A percentile compares a stretch with the other conserved stretches of the same genome.
These are phyloP conservation scores for Herminia tarsipennalis DNA, from an alignment of 2,888 invertebrate species.

Conservation along the genomic window DNA sequence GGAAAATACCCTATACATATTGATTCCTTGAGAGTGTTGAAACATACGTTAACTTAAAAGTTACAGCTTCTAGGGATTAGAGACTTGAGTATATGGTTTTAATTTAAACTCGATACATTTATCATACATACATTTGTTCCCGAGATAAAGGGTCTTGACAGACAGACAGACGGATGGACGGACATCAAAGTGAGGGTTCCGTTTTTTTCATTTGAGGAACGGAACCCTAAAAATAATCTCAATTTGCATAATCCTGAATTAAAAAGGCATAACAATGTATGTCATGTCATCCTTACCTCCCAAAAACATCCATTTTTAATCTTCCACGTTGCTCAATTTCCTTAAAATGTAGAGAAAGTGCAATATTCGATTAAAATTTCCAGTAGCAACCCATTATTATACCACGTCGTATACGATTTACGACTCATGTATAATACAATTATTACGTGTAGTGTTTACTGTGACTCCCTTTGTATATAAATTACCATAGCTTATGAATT, in stretches of 20 bases:
- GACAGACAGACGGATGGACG: too few relatives aligned
- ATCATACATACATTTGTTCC: too few relatives aligned
- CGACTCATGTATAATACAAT: background rate
- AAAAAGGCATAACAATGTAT: background rate
- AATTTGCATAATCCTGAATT: background rate
- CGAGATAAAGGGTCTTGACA: too few relatives aligned
- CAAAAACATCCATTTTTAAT: constrained; percentile 13
- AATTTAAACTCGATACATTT: too few relatives aligned
- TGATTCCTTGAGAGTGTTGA: too few relatives aligned
- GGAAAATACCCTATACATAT: too few relatives aligned
- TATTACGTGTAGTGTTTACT: constrained; percentile 1
- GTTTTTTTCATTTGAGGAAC: too few relatives aligned
- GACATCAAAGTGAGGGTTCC: too few relatives aligned
- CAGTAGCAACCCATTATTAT: constrained; percentile 3
- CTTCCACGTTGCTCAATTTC: background rate
- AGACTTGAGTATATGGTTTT: too few relatives aligned
- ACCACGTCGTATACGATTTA: background rate
- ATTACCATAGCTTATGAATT: constrained; percentile 21
- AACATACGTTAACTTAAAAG: too few relatives aligned
- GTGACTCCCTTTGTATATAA: background rate
- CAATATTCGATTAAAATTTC: constrained; percentile 11
- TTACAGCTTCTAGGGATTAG: too few relatives aligned
- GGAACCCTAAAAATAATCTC: too few relatives aligned
- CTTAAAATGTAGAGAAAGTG: constrained; percentile 16
- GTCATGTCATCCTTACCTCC: background rate